A percentile compares a stretch with the other conserved stretches of the same genome.
phyloP scores from a whole-genome alignment of 2,797 vertebrate species.

The Rhinophrynus dorsalis region DNA sequence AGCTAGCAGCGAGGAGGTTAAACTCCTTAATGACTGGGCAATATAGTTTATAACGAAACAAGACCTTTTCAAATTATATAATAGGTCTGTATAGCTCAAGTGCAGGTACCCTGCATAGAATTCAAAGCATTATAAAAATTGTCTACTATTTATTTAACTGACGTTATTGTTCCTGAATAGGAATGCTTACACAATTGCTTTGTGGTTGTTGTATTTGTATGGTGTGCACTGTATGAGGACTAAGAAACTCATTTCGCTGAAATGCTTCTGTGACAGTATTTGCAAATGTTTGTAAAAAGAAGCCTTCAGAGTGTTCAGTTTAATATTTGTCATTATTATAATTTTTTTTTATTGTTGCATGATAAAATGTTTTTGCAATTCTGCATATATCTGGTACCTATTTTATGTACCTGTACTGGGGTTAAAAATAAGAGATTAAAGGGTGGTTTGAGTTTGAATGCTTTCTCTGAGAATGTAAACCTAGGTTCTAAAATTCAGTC shows the following conservation, averaged over 20 bases:
- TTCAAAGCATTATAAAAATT: slow-evolving; percentile 68
- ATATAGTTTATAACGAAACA: slow-evolving; percentile 84
- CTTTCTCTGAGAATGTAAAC: too few species aligned
- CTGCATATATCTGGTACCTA: too few species aligned
- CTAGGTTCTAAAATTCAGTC: too few species aligned
- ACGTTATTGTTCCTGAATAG: slow-evolving; percentile 62
- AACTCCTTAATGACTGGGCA: slow-evolving; percentile 83
- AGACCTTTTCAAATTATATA: slow-evolving; percentile 71
- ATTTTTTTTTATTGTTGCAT: slow-evolving; percentile 29
- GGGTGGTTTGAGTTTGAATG: too few species aligned
- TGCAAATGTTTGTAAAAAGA: slow-evolving; percentile 11
- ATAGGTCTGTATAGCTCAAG: slow-evolving; percentile 45
- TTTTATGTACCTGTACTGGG: too few species aligned
- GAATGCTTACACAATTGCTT: slow-evolving; percentile 60
- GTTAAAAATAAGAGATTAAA: too few species aligned
- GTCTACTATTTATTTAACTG: slow-evolving; percentile 65
- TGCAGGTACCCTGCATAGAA: slow-evolving; percentile 72
- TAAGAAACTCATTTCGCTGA: not conserved
- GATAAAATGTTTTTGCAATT: slow-evolving; percentile 4
- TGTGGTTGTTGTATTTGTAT: slow-evolving; percentile 50
- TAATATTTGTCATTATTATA: slow-evolving; percentile 9
- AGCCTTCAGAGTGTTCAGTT: not conserved
- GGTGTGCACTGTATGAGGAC: slow-evolving; percentile 16
- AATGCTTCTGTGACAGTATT: slow-evolving; percentile 30
- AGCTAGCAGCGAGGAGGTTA: slow-evolving; percentile 48